Conservation (phyloP, 2,113 vertebrate species). For the Tragelaphus strepsiceros region DNA sequence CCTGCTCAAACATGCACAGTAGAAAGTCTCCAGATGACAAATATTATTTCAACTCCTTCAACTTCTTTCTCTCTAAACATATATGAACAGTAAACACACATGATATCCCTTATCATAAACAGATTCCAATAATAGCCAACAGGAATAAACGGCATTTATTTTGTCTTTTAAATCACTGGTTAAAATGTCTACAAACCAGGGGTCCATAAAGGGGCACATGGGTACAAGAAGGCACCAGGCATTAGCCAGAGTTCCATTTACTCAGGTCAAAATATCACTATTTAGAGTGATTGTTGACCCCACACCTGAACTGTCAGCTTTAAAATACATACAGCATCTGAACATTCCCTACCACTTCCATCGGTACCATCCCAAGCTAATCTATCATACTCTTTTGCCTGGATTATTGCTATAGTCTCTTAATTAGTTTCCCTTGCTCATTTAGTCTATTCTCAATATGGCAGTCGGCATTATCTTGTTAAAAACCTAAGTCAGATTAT, state of each 20-base stretch:
- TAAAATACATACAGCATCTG: neutral
- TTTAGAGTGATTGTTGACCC: neutral
- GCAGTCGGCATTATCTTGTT: neutral
- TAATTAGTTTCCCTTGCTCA: neutral
- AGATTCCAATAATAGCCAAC: neutral
- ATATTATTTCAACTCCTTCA: neutral
- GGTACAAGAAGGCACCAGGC: neutral
- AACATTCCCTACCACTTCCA: neutral
- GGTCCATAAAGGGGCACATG: neutral
- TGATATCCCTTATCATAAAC: neutral
- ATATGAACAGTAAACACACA: neutral
- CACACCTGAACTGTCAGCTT: neutral
- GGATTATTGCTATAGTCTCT: neutral
- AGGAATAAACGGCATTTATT: neutral
- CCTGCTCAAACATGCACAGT: neutral
- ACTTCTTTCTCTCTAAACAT: neutral
- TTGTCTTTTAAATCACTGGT: neutral
- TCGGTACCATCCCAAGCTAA: neutral
- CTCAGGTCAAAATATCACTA: neutral
- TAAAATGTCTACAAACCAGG: neutral
- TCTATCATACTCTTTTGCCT: neutral
- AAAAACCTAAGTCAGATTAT: neutral
- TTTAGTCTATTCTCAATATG: neutral
- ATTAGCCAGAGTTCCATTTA: neutral
- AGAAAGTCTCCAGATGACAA: neutral